Base-by-base conservation (phyloP, 2,888 invertebrate genomes). In the Apotomis betuletana region DNA sequence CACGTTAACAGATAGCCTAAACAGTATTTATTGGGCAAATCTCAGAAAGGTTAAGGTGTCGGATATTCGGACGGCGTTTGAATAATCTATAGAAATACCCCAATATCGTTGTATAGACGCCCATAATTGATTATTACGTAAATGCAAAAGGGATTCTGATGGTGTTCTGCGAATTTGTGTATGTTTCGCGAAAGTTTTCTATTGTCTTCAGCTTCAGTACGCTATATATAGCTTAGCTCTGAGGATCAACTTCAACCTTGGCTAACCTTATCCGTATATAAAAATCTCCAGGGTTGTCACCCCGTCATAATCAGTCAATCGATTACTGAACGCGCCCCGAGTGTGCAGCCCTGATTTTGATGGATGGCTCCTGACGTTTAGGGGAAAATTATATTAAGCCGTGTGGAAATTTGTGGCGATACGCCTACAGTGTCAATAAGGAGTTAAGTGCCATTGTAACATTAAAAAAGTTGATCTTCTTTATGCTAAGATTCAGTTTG, bases 11-110 rank as follows among this genome's bases (percentile, higher is more conserved):
- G 71, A 70, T 75, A 73, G 69, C 72, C 74, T 75, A 75, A 76
- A 69, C 73, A 74, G 70, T 76, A 76, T 75, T 75, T 75, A 76
- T 76, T 72, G 71, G 75, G 59, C 51, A 68, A 72, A 72, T 72
- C 72, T 67, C 63, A 10, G 72, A 62, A 61, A 67, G 67, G 71
- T 71, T 68, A 59, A 68, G 72, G 72, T 63, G 67, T 59, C 41
- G 52, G 67, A 51, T 69, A 69, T 69, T 70, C 49, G 55, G 59
- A 27, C 60, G 49, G 52, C 54, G 65, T 60, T 51, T 67, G 70
- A 70, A 70, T 67, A 71, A 67, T 67, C 71, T 61, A 67, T 41
- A 5, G 70, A 69, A 61, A 49, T 36, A 27, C 44, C 55, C 55
- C 41, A 58, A 1, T 49, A 49, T 49, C 49, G 6, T 41, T 54